Conservation (phyloP, 2,888 invertebrate species). For the Crossocerus cetratus region DNA sequence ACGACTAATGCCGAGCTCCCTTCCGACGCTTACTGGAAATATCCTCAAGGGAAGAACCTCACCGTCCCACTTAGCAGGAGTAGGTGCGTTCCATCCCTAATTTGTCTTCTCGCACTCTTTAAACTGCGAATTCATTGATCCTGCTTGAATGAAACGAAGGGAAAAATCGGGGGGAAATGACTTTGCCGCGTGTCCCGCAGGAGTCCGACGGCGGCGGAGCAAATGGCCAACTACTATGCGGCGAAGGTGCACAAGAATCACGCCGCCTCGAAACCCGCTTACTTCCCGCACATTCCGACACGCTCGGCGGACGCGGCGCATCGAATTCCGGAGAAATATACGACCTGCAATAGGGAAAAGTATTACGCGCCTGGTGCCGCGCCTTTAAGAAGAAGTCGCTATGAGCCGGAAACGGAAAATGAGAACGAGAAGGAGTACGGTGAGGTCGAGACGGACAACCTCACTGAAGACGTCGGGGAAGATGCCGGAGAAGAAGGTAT, state of each 20-base stretch:
- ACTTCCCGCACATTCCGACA: constrained; percentile 41
- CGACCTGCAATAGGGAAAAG: constrained; percentile 27
- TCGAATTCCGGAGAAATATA: constrained; percentile 19
- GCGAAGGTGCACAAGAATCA: constrained; percentile 50
- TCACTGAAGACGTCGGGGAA: constrained; percentile 46
- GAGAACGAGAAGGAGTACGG: constrained; percentile 47
- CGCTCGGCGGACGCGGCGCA: constrained; percentile 20
- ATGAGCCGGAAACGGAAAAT: constrained; percentile 47
- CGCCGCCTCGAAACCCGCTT: constrained; percentile 29
- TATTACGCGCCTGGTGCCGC: constrained; percentile 37
- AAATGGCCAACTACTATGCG: constrained; percentile 45
- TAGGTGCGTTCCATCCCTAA: constrained; percentile 27
- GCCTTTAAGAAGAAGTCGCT: constrained; percentile 48
- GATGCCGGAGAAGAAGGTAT: constrained; percentile 41
- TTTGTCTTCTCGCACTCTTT: no score
- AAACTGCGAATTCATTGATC: constrained; percentile 38
- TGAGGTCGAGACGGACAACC: constrained; percentile 42
- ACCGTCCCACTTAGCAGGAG: constrained; percentile 26
- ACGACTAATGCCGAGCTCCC: constrained; percentile 21
- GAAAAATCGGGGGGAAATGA: background rate
- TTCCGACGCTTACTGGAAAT: constrained; percentile 52
- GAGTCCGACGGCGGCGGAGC: constrained; percentile 47
- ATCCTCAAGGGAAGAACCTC: constrained; percentile 43
- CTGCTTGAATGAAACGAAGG: background rate
- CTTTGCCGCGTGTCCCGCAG: constrained; percentile 19